phyloP scores from a whole-genome alignment of 1,140 invertebrate species.

The Medauroidea extradentata region DNA sequence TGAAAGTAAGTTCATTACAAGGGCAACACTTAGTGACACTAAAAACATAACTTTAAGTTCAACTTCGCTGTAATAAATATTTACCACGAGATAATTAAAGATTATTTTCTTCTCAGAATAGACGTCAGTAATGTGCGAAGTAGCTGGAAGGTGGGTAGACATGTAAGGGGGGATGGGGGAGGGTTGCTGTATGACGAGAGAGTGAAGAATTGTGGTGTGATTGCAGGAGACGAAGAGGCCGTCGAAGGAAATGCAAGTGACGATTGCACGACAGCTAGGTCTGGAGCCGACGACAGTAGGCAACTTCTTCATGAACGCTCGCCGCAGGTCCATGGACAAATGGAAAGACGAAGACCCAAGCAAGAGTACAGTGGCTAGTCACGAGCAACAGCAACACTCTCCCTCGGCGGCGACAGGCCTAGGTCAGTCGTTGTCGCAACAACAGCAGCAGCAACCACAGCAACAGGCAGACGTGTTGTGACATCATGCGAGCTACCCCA shows the following conservation, averaged over 20 bases:
- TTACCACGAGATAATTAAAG: too few relatives aligned
- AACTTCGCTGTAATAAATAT: too few relatives aligned
- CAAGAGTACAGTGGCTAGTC: constrained; percentile 16
- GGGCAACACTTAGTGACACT: too few relatives aligned
- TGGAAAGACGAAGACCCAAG: constrained; percentile 88
- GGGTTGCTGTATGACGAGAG: too few relatives aligned
- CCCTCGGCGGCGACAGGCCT: neutral
- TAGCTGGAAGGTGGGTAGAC: too few relatives aligned
- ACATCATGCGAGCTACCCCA: constrained; percentile 22
- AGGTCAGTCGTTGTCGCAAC: constrained; percentile 4
- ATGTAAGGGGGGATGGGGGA: too few relatives aligned
- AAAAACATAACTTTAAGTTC: too few relatives aligned
- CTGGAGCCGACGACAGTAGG: constrained; percentile 98
- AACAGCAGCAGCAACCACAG: constrained; percentile 7
- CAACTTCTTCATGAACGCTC: constrained; percentile 99
- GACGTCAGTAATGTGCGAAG: too few relatives aligned
- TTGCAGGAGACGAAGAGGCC: constrained; percentile 97
- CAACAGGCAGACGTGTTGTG: constrained; percentile 18
- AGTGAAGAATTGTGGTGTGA: too few relatives aligned
- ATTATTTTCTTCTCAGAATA: too few relatives aligned
- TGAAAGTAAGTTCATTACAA: too few relatives aligned
- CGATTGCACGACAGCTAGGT: constrained; percentile 95
- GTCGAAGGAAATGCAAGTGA: constrained; percentile 99
- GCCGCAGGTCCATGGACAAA: constrained; percentile 96
- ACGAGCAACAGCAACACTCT: constrained; percentile 6